Base-by-base conservation (phyloP, 2,888 invertebrate genomes). In the Diarsia dahlii region DNA sequence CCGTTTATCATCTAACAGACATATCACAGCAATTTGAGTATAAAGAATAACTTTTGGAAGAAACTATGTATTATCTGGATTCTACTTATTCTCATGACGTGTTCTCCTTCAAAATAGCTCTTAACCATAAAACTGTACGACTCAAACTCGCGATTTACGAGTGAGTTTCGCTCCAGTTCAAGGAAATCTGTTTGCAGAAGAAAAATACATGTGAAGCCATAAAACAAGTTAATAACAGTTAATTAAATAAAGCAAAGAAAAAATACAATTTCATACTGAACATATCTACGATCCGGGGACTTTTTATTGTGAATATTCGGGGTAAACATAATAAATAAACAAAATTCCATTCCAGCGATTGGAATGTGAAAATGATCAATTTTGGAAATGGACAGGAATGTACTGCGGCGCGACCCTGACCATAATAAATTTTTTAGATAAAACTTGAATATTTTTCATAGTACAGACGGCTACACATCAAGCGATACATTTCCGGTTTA, bases 321-420 rank as follows among this genome's bases (percentile, higher is more conserved):
- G 18, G 18, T 48, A 48, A 0, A 56, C 2, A 15, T 23, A 39
- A 28, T 39, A 39, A 46, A 15, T 28, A 58, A 12, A 28, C 23
- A 58, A 28, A 12, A 28, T 52, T 45, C 52, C 46, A 71, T 34
- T 18, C 13, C 15, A 54, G 45, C n/a, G 8, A 45, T 28, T 45
- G 28, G 15, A 15, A n/a, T 70, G 28, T 20, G 45, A 15, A 46
- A 72, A 71, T 71, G 45, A 45, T 28, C 6, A 39, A 70, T 28
- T 45, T 28, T 45, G 8, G 52, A 20, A 52, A 52, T 10, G 23
- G n/a, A 23, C 13, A 10, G 12, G n/a, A 52, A 52, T 10, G 23
- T 28, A 23, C 13, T 10, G 12, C 20, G 13, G 18, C 15, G 39
- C 23, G 5, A 39, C 70, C 6, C 6, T 15, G 13, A 5, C 4